Percentiles rank a stretch among this genome's conserved stretches.
phyloP scores from a whole-genome alignment of 2,113 vertebrate genomes.

The Corythaeola cristata region DNA sequence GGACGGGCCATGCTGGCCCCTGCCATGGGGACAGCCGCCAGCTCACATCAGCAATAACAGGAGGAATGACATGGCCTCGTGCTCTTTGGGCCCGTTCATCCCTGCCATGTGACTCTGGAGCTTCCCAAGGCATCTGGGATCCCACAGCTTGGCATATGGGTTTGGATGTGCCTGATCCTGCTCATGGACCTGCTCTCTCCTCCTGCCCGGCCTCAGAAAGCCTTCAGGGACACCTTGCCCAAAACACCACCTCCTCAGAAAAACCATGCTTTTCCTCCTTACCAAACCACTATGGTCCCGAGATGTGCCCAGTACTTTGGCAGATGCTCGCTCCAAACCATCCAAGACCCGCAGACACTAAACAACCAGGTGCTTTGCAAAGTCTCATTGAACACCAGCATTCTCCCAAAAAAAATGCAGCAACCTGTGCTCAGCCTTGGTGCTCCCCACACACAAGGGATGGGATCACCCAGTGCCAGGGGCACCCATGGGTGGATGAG shows the following conservation, averaged over 20 bases:
- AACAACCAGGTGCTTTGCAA: rapidly evolving
- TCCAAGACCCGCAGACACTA: rapidly evolving
- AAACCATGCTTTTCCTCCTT: not conserved
- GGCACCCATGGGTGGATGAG: not conserved
- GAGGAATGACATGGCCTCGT: not conserved
- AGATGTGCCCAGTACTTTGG: rapidly evolving
- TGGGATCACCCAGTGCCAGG: not conserved
- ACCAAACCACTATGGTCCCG: not conserved
- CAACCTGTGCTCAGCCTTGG: not conserved
- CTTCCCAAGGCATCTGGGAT: not conserved
- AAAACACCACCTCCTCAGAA: not conserved
- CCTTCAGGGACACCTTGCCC: rapidly evolving
- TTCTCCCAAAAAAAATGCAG: not conserved
- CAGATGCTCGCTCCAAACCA: rapidly evolving
- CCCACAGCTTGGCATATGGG: rapidly evolving
- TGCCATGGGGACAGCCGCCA: not conserved
- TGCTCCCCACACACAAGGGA: not conserved
- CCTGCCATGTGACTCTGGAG: rapidly evolving
- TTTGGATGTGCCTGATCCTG: not conserved
- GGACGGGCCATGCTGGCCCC: not conserved
- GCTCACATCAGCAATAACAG: not conserved
- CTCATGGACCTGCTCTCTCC: rapidly evolving
- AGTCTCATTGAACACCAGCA: rapidly evolving
- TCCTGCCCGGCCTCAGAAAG: not conserved
- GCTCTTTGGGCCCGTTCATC: rapidly evolving